Base-by-base conservation (phyloP, 2,113 vertebrate species). In the Monopterus albus region DNA sequence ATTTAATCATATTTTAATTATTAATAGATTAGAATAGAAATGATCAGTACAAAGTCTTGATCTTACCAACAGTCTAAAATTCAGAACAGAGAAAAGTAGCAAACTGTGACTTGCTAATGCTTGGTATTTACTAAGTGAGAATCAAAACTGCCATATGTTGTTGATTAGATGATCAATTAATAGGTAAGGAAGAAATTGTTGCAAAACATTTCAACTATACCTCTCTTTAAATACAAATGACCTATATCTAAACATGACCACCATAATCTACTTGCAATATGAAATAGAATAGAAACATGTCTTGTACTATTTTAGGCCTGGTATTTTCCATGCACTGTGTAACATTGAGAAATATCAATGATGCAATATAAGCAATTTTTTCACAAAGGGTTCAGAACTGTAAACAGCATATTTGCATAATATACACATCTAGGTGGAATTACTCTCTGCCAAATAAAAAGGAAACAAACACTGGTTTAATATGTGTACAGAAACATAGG, bases 401-500 rank as follows among this genome's bases (percentile, higher is more conserved):
- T n/a, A 15, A n/a, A 23, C 8, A 28, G 0, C 64, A 36, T 31
- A 13, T 47, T 12, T 17, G 5, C 36, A 17, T 42, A 18, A 49
- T 39, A 12, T 45, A 28, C 15, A 40, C 21, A 53, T 62, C 21
- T 10, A 39, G 45, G 56, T 65, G 26, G 10, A 76, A 57, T 17
- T 26, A 47, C 17, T 57, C 0, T 11, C 0, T 35, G 15, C 29
- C 38, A 36, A 21, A 39, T 17, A 17, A 18, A 31, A 50, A 33
- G 12, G 28, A 58, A 73, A 40, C 35, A 47, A 56, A 64, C 64
- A 73, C 21, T 53, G 35, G n/a, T n/a, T 53, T 53, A 29, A 73
- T 60, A 57, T 31, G 17, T 53, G 53, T 59, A 58, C 60, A 50
- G 14, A 42, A 70, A 81, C n/a, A 86, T 43, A 66, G 42, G 29